Evolutionary conservation across 2,113 vertebrate genomes (phyloP), one percentile per base, ranked within the genome.

Genomic region (Muntiacus reevesi): DNA sequence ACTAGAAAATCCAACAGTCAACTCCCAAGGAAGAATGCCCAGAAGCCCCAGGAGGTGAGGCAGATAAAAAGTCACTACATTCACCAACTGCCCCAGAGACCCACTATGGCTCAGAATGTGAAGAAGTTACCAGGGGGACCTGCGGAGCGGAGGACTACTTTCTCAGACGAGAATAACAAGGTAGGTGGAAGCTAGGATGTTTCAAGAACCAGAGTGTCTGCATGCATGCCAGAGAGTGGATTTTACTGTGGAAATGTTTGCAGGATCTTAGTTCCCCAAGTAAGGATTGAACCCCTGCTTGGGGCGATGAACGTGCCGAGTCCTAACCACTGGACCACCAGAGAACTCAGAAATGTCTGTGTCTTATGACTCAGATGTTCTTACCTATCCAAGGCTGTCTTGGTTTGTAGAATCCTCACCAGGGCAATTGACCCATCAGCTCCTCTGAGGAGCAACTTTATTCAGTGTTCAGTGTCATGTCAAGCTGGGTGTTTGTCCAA

Each of bases 341-440:
- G 17, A 50, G 47, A 81, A 52, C 78, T 81, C 1, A 7, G 28
- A 33, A 79, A 79, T 8, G 5, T 11, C 28, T 79, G 45, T 47
- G 50, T 25, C 33, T 54, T 54, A 5, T 55, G 14, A 36, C 4
- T 6, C 15, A 25, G 11, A 3, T 12, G 2, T 5, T 50, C n/a
- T 40, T 27, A 14, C 16, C 3, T 11, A 19, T 28, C 33, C 4
- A 5, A 23, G 17, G 4, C 52, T 12, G 14, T 8, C 6, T 30
- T 28, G 9, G 60, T 12, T 19, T 13, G 3, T 6, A 19, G 9
- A 15, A 3, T 36, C 43, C 21, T 50, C 12, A 1, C 1, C 52
- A 9, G 5, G 64, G 5, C 7, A 19, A 28, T 0, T 5, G 40
- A 43, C 23, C 25, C 33, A 1, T 17, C 59, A 2, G 4, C 43